Evolutionary conservation across 2,888 invertebrate genomes (phyloP), one percentile per base, ranked within the genome.

Genomic region (Andrena chrysosceles): DNA sequence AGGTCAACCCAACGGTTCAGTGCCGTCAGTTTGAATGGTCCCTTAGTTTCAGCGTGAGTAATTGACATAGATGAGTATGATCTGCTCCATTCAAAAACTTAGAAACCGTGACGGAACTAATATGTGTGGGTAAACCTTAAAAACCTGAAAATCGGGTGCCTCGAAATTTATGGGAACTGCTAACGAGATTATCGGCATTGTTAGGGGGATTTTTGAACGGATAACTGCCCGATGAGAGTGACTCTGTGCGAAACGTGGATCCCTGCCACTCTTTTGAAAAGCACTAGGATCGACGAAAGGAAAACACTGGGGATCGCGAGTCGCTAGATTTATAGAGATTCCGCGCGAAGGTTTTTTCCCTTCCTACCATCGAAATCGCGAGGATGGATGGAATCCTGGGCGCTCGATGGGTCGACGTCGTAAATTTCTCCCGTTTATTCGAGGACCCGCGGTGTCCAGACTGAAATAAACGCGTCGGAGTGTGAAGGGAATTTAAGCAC

Each of bases 171-270:
- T 16, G 52, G 31, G 13, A n/a, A 20, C 64, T 8, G 16, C 8
- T 66, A 66, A 66, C 66, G 31, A 67, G 52, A 29, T 67, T 67
- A 67, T 31, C 31, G 29, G 10, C n/a, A 26, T 13, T 29, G 64
- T 13, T 42, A 42, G 23, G 13, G 26, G 20, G 33, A 62, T 62
- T 23, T 26, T 20, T 48, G 42, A 42, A 42, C 16, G 42, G 64
- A 6, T 20, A 62, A 33, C 62, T 8, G 62, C 2, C 62, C 7
- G 62, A 62, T 62, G 62, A 20, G 23, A 31, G 42, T 16, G 42
- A 4, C 52, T n/a, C 4, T 2, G 26, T n/a, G 8, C 13, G 20
- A 73, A 73, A 23, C 35, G 35, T n/a, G 31, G 13, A 52, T 52
- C 13, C 49, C 49, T 26, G 29, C 62, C 29, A 8, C 33, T 13